phyloP scores from a whole-genome alignment of 2,797 vertebrate species.

The Danio tinwini region DNA sequence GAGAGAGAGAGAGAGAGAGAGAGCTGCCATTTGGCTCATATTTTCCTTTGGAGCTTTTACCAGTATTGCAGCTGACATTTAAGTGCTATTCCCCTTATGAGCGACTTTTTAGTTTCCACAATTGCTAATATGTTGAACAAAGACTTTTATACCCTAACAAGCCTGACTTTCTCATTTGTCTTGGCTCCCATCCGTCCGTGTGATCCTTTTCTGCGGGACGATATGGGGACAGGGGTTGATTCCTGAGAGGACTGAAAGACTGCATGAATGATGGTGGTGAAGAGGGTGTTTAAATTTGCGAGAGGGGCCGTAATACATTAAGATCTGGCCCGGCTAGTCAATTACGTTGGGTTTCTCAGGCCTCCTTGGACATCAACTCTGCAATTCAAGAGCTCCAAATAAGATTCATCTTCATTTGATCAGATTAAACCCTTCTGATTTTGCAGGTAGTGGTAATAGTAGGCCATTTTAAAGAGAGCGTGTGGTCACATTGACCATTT shows the following conservation, averaged over 20 bases:
- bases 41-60: not conserved
- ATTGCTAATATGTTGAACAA: not conserved
- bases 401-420: too few species aligned
- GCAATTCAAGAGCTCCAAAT: too few species aligned
- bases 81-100: constrained; percentile 1
- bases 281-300: constrained; percentile 25
- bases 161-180: constrained; percentile 9
- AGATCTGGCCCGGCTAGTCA: too few species aligned
- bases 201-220: constrained; percentile 9
- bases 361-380: too few species aligned
- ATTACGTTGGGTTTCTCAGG: too few species aligned
- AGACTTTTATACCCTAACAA: constrained; percentile 23
- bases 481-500: not conserved
- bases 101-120: constrained; percentile 21
- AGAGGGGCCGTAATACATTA: not conserved
- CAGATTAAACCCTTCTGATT: too few species aligned
- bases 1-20: not conserved
- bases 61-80: constrained; percentile 15
- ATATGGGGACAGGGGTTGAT: constrained; percentile 22
- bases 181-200: not conserved
- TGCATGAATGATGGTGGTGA: constrained; percentile 13
- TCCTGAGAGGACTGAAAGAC: constrained; percentile 23
- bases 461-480: too few species aligned
- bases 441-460: too few species aligned
- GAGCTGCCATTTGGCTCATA: not conserved